These are phyloP conservation scores for Arion vulgaris DNA, from an alignment of 1,140 invertebrate species.

Conservation along the genomic window DNA sequence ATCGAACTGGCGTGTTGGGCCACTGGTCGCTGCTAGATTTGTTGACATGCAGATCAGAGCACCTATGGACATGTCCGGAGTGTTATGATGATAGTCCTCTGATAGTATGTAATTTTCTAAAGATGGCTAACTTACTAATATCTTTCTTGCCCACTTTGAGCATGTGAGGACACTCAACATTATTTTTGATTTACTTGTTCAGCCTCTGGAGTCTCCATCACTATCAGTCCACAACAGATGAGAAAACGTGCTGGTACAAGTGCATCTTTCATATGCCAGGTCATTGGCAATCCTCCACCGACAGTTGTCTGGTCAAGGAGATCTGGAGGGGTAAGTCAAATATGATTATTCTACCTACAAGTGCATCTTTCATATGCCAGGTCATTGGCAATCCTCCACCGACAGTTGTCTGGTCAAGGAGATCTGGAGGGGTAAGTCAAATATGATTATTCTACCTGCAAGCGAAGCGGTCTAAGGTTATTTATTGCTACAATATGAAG, in stretches of 20 bases:
- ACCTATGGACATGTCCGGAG: too few relatives aligned
- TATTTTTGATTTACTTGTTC: slow-evolving; percentile 59
- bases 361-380: slow-evolving; percentile 26
- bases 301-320: slow-evolving; percentile 20
- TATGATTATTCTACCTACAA: slow-evolving; percentile 3
- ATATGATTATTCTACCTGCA: not conserved
- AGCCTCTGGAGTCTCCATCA: slow-evolving; percentile 22
- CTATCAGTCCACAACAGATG: slow-evolving; percentile 31
- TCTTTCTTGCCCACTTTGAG: too few relatives aligned
- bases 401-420: slow-evolving; percentile 12
- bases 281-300: not conserved
- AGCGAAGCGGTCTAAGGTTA: too few relatives aligned
- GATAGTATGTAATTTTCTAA: too few relatives aligned
- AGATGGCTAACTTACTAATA: too few relatives aligned
- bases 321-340: slow-evolving; percentile 28
- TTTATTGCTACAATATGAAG: too few relatives aligned
- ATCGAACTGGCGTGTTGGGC: too few relatives aligned
- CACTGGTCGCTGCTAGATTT: too few relatives aligned
- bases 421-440: slow-evolving; percentile 30
- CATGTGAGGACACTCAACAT: too few relatives aligned
- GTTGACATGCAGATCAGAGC: too few relatives aligned
- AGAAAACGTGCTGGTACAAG: slow-evolving; percentile 20
- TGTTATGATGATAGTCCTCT: too few relatives aligned
- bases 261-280: slow-evolving; percentile 28
- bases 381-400: slow-evolving; percentile 8